Conservation (phyloP, 2,797 vertebrate species). For the Echiichthys vipera region DNA sequence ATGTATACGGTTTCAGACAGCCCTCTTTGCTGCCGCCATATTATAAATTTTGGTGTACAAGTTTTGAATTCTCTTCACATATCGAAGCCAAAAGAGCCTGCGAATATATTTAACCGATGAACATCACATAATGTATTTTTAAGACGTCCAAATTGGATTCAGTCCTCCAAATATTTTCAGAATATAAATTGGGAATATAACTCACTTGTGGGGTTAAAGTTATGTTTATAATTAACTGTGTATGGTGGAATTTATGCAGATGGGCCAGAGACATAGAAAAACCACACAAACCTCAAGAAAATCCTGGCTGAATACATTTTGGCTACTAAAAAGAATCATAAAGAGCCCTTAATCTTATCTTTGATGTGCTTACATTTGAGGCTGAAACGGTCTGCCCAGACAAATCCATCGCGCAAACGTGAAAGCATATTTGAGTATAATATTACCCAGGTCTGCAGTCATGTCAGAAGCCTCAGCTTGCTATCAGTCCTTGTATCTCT, state of each 20-base stretch:
- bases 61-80: conserved; percentile 10
- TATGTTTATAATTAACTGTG: conserved; percentile 59
- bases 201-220: conserved; percentile 32
- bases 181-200: conserved; percentile 33
- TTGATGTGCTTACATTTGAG: conserved; percentile 54
- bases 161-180: conserved; percentile 36
- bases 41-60: conserved; percentile 17
- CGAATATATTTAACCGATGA: conserved; percentile 34
- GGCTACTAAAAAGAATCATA: conserved; percentile 31
- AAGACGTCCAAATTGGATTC: conserved; percentile 35
- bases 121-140: conserved; percentile 30
- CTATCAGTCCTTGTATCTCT: conserved; percentile 71
- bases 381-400: conserved; percentile 45
- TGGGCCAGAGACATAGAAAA: conserved; percentile 30
- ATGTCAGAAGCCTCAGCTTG: conserved; percentile 62
- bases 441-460: conserved; percentile 65
- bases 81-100: neutral
- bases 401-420: conserved; percentile 55
- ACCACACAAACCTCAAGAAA: conserved; percentile 56
- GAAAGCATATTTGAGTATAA: conserved; percentile 62
- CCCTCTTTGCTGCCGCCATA: conserved; percentile 13
- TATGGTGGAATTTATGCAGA: conserved; percentile 51
- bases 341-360: conserved; percentile 52
- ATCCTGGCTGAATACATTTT: conserved; percentile 57
- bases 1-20: conserved; percentile 48